These are phyloP conservation scores for Harpegnathos saltator DNA, from an alignment of 1,140 invertebrate species.

Conservation along the genomic window DNA sequence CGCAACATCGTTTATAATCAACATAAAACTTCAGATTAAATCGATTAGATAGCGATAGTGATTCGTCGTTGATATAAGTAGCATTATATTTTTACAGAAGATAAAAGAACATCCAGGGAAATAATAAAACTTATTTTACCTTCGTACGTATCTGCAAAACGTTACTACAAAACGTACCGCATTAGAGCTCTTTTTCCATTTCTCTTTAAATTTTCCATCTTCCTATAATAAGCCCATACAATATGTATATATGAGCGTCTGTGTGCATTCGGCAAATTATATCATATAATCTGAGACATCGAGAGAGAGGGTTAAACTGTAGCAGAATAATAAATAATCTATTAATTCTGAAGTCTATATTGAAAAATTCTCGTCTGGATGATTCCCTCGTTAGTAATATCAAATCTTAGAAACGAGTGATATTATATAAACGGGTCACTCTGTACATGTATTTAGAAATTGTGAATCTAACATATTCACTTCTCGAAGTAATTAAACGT, in stretches of 20 bases:
- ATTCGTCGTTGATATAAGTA: neutral
- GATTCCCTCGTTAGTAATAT: neutral
- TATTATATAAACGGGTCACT: neutral
- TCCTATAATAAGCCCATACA: neutral
- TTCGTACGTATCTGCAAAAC: neutral
- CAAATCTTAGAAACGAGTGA: neutral
- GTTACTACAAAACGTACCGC: neutral
- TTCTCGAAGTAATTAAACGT: slow-evolving; percentile 8
- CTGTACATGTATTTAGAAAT: slow-evolving; percentile 20
- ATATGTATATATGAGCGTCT: neutral
- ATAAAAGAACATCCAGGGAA: neutral
- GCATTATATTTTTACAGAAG: slow-evolving; percentile 23
- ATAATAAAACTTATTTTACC: neutral
- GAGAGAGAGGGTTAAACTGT: slow-evolving; percentile 16
- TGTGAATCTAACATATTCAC: neutral
- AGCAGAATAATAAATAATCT: neutral
- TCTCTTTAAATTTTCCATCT: neutral
- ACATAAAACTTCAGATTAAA: slow-evolving; percentile 8
- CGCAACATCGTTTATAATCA: slow-evolving; percentile 3
- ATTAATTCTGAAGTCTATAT: neutral
- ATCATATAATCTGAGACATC: neutral
- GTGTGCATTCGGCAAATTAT: neutral
- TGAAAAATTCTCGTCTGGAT: neutral
- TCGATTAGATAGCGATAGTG: neutral
- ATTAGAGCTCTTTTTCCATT: neutral